phyloP scores from a whole-genome alignment of 2,888 invertebrate species.

The Ophion costatus region DNA sequence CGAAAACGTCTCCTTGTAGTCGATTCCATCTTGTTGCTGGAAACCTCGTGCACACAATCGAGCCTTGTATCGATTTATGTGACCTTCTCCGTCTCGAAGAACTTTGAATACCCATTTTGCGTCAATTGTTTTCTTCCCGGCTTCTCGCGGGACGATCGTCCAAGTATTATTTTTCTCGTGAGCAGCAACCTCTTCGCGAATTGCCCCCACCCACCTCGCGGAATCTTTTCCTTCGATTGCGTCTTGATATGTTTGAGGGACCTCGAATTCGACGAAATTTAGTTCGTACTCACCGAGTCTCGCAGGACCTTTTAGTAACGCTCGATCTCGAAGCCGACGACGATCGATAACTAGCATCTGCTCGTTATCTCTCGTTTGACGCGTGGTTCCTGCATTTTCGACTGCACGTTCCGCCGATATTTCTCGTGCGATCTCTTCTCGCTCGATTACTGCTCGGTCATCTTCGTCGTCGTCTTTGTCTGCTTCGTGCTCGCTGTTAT shows the following conservation, averaged over 20 bases:
- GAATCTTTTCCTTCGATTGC: conserved; percentile 10
- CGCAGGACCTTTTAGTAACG: not conserved
- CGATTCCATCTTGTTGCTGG: not conserved
- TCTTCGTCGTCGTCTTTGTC: not conserved
- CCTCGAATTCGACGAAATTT: conserved; percentile 13
- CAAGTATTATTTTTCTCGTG: not conserved
- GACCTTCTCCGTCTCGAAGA: not conserved
- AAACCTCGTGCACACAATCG: not conserved
- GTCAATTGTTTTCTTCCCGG: not conserved
- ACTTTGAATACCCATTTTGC: not conserved
- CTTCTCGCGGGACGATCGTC: not conserved
- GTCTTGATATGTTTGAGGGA: not conserved
- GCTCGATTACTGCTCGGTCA: not conserved
- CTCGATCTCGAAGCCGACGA: conserved; percentile 21
- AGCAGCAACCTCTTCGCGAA: conserved; percentile 6
- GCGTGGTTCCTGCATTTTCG: not conserved
- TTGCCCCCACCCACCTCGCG: not conserved
- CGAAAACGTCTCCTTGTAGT: conserved; percentile 1
- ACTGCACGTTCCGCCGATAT: not conserved
- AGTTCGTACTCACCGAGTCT: not conserved
- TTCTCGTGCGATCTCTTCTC: not conserved
- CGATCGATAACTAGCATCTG: not conserved
- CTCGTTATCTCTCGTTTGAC: not conserved
- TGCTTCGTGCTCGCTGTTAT: not conserved
- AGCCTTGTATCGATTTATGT: not conserved